These are phyloP conservation scores for Sternotherus odoratus DNA, from an alignment of 2,797 vertebrate genomes.

Conservation along the genomic window DNA sequence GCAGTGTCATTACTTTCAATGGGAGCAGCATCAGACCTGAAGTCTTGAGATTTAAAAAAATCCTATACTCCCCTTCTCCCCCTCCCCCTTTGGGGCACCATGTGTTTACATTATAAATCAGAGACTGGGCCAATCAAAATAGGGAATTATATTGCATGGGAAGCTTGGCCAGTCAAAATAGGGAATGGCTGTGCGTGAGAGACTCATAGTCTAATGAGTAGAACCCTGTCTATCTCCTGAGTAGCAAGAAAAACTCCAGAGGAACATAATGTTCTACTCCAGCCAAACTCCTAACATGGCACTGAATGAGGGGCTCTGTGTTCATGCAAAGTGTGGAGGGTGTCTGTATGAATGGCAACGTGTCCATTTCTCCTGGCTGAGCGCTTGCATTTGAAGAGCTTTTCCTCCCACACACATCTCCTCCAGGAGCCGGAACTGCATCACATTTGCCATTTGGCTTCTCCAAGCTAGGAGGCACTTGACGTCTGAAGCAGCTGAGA, in stretches of 20 bases:
- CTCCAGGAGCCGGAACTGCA: accelerated
- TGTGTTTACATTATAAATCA: neutral
- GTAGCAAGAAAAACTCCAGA: accelerated
- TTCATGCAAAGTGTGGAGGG: neutral
- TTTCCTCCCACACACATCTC: neutral
- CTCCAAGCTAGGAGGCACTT: neutral
- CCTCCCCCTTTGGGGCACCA: neutral
- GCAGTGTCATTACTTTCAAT: neutral
- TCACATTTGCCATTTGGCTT: neutral
- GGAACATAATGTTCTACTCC: neutral
- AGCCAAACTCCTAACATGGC: neutral
- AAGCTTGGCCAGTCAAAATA: neutral
- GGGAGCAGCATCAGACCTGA: neutral
- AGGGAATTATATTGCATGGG: neutral
- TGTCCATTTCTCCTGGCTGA: neutral
- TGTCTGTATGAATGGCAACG: neutral
- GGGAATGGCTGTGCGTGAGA: neutral
- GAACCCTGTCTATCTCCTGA: neutral
- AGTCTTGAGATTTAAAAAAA: neutral
- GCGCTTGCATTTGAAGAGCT: neutral
- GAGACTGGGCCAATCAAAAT: neutral
- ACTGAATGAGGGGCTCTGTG: accelerated
- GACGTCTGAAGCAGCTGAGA: neutral
- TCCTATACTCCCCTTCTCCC: accelerated
- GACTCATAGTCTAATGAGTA: conserved; percentile 8